A percentile compares a stretch with the other conserved stretches of the same genome.
These are phyloP conservation scores for Erpobdella octoculata DNA, from an alignment of 2,888 invertebrate genomes.

Conservation along the genomic window DNA sequence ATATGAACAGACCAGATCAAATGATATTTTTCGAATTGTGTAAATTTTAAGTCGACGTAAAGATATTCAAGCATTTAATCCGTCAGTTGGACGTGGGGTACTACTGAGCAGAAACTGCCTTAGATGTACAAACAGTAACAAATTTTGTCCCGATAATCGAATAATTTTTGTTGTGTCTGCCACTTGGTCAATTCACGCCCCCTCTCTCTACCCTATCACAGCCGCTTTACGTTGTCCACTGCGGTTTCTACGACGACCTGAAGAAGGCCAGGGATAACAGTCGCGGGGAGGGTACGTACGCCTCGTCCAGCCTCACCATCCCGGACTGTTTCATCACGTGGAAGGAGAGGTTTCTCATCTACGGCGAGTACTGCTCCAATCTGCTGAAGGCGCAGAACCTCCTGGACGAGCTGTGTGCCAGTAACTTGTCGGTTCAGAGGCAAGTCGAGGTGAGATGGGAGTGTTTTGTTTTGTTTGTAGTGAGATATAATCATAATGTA, in stretches of 20 bases:
- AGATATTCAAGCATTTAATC: no score
- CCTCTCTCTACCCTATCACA: slow-evolving; percentile 47
- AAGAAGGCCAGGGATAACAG: slow-evolving; percentile 54
- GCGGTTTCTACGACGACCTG: slow-evolving; percentile 72
- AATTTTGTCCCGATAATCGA: no score
- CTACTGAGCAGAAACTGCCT: no score
- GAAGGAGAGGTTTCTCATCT: slow-evolving; percentile 80
- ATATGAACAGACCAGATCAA: no score
- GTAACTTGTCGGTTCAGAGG: slow-evolving; percentile 23
- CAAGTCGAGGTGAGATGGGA: slow-evolving; percentile 43
- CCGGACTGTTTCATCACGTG: slow-evolving; percentile 60
- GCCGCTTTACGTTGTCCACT: slow-evolving; percentile 79
- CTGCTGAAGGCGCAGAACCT: slow-evolving; percentile 78
- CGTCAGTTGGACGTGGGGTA: no score
- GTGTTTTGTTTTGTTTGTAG: no score
- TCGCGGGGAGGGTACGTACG: neutral
- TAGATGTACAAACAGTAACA: no score
- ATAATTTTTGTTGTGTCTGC: no score
- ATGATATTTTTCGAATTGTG: no score
- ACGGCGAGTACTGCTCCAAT: slow-evolving; percentile 92
- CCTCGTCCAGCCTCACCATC: slow-evolving; percentile 21
- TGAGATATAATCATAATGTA: neutral
- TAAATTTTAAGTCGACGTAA: no score
- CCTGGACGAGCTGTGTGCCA: slow-evolving; percentile 58
- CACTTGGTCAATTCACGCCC: no score